Evolutionary conservation across 2,797 vertebrate genomes (phyloP).

Genomic region (Halcyon leucocephala): DNA sequence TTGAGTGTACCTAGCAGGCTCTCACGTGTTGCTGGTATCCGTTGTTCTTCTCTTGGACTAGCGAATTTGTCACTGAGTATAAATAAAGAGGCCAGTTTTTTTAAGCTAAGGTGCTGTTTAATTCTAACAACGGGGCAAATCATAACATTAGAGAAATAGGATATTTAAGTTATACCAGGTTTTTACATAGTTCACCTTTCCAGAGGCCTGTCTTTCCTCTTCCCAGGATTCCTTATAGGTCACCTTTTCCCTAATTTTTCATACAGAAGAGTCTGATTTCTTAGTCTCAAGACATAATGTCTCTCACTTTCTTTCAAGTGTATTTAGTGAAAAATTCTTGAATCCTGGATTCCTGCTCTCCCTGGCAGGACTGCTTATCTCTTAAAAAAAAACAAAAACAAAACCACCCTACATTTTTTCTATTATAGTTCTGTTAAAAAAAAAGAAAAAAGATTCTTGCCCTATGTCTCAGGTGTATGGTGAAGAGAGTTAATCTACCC

Average conservation of each 20-base stretch:
- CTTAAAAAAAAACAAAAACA: neutral
- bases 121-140: neutral
- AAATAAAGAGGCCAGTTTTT: neutral
- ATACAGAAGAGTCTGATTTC: neutral
- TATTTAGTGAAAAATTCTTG: neutral
- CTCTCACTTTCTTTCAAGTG: neutral
- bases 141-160: neutral
- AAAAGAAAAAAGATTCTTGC: neutral
- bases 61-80: neutral
- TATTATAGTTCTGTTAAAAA: neutral
- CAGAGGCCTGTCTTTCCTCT: neutral
- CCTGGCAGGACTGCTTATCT: neutral
- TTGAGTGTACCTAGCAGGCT: neutral
- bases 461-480: neutral
- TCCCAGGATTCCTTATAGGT: neutral
- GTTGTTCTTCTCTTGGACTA: neutral
- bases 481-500: neutral
- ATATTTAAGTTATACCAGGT: neutral
- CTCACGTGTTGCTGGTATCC: neutral
- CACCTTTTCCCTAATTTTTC: neutral
- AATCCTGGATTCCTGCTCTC: neutral
- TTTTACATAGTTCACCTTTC: neutral
- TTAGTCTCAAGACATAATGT: neutral
- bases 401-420: neutral
- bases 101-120: neutral